Base-by-base conservation (phyloP, 2,797 vertebrate species). In the Balearica regulorum region DNA sequence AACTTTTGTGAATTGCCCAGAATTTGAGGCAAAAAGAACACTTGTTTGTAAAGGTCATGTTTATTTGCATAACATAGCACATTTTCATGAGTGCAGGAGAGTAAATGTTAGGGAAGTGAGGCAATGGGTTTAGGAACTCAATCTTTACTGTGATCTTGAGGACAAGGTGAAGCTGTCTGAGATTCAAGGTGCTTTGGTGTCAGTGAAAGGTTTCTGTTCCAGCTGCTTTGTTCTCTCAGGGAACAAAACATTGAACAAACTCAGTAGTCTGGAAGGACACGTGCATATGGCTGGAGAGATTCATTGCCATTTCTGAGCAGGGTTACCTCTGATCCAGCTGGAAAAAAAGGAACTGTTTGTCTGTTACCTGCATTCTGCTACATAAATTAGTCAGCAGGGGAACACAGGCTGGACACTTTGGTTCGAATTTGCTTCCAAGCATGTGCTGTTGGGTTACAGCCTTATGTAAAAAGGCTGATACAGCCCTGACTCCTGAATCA, bases 281-380 rank as follows among this genome's bases (percentile, higher is more conserved):
- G 0, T 3, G 3, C 5, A 4, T 33, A 28, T 1, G 1, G 20
- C 37, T 83, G 57, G 62, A 80, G 60, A 71, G 46, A 80, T 78
- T 75, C 43, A 33, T 80, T 82, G 70, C 58, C 1, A 1, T 89
- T 80, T 80, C 49, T 80, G 33, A 66, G 28, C 4, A 0, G 2
- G 6, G 7, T 73, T 87, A 73, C 18, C 37, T 58, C 48, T 9
- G 24, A 91, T 80, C 19, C 87, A 75, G 48, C 49, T 88, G 49
- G 83, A 70, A 70, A 69, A 75, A 43, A 48, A 77, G 25, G 82
- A 83, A 16, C 25, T 26, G 10, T 75, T 87, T 73, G 58, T 51
- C 60, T 64, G 41, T 73, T 87, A 96, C 87, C 87, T 94, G 81
- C 35, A 87, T 77, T 64, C 62, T 90, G 48, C 44, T 78, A 68